Conservation (phyloP, 2,113 vertebrate genomes). For the Tyrannus savana region DNA sequence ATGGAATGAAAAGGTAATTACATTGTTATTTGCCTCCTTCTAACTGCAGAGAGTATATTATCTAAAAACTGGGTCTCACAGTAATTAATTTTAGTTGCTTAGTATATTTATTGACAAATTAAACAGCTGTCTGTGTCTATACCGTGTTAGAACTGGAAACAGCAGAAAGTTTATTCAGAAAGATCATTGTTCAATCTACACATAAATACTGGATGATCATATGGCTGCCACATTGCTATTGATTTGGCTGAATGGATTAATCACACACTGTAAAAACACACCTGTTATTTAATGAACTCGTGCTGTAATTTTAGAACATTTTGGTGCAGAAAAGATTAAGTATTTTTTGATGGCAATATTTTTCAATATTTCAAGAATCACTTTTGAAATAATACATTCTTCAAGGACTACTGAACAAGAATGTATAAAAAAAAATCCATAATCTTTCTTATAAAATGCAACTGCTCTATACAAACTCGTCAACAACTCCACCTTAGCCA, state of each 20-base stretch:
- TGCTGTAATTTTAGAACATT: neutral
- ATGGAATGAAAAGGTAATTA: neutral
- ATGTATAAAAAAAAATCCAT: neutral
- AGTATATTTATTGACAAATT: conserved; percentile 28
- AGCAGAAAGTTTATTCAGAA: neutral
- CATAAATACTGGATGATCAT: neutral
- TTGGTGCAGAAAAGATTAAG: neutral
- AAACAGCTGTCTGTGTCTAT: neutral
- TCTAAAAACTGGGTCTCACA: conserved; percentile 18
- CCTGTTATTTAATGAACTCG: neutral
- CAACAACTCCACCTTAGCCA: neutral
- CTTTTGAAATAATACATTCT: conserved; percentile 3
- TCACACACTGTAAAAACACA: neutral
- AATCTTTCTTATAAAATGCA: neutral
- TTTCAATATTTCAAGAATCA: neutral
- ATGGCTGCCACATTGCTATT: neutral
- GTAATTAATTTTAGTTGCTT: conserved; percentile 37
- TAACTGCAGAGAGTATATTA: conserved; percentile 22
- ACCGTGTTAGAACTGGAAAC: neutral
- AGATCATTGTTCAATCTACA: neutral
- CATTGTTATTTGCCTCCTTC: conserved; percentile 40
- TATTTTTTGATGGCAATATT: neutral
- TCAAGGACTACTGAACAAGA: conserved; percentile 37
- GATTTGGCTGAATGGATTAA: conserved; percentile 4
- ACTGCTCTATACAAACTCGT: neutral